Evolutionary conservation across 2,113 vertebrate species (phyloP), one percentile per base, ranked within the genome.

Genomic region (Apus apus): DNA sequence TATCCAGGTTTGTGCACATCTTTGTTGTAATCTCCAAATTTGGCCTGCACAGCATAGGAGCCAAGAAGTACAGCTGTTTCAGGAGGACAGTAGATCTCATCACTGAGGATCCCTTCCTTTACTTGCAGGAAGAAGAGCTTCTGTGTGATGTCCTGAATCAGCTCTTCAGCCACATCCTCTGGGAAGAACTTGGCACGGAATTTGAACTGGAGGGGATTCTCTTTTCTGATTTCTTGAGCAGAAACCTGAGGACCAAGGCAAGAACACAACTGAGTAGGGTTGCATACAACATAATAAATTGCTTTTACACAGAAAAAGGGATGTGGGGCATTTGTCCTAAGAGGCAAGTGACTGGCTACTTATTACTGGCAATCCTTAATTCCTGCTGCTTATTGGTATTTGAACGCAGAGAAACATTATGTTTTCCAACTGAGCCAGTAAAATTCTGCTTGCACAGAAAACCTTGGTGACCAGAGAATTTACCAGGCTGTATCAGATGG

Each of bases 101-200:
- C 99, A 0, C 98, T 99, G 77, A 99, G 98, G 81, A 99, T 99
- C 43, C 97, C 95, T 9, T 99, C 99, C 96, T 99, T 99, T 96
- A 99, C 99, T 94, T 99, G 99, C 36, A 99, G 97, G 97, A 99
- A 99, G 97, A 99, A 99, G 7, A 99, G 98, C 98, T 99, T 99
- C 98, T 99, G 99, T 0, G 99, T 99, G 97, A 99, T 98, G 73
- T 99, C 99, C 97, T 99, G 99, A 97, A 99, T 99, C 92, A 99
- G 98, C 96, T 99, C 99, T 91, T 99, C 99, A 0, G 98, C 65
- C 89, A 99, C 99, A 5, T 99, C 99, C 87, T 99, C 99, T 0
- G 99, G 99, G 95, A 98, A 99, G 98, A 99, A 99, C 94, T 99
- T 99, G 96, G 98, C 98, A 66, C 99, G 98, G 91, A 99, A 99